These are phyloP conservation scores for Reticulitermes lucifugus DNA, from an alignment of 2,888 invertebrate species.

Conservation along the genomic window DNA sequence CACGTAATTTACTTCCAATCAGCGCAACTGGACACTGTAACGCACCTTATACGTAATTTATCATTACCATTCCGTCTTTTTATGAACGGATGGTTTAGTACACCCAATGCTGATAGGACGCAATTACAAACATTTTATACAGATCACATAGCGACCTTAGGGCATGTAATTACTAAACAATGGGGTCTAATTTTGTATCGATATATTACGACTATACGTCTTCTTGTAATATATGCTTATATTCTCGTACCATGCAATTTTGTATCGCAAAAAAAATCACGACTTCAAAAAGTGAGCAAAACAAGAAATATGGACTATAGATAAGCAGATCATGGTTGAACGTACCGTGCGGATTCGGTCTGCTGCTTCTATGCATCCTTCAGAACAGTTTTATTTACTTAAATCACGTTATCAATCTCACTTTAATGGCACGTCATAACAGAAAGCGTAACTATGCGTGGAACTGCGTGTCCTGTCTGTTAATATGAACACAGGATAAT, in stretches of 20 bases:
- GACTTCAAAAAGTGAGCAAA: neutral
- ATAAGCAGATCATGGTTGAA: neutral
- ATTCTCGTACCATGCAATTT: conserved; percentile 24
- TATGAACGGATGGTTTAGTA: neutral
- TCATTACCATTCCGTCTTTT: neutral
- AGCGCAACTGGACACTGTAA: no score
- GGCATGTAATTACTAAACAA: conserved; percentile 26
- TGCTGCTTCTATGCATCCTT: neutral
- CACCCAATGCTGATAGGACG: neutral
- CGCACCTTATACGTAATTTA: no score
- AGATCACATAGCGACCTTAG: conserved; percentile 4
- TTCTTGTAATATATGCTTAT: conserved; percentile 6
- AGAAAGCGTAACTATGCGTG: neutral
- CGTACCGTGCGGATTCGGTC: neutral
- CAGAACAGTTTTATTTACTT: neutral
- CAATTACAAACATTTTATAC: conserved; percentile 23
- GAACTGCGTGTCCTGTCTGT: no score
- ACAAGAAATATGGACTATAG: neutral
- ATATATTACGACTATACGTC: neutral
- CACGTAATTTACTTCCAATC: no score
- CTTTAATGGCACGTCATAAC: neutral
- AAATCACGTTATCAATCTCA: neutral
- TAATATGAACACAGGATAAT: no score
- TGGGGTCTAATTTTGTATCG: neutral
- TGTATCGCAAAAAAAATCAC: neutral